Evolutionary conservation across 2,888 invertebrate genomes (phyloP), one percentile per base, ranked within the genome.

Genomic region (Pammene fasciana): DNA sequence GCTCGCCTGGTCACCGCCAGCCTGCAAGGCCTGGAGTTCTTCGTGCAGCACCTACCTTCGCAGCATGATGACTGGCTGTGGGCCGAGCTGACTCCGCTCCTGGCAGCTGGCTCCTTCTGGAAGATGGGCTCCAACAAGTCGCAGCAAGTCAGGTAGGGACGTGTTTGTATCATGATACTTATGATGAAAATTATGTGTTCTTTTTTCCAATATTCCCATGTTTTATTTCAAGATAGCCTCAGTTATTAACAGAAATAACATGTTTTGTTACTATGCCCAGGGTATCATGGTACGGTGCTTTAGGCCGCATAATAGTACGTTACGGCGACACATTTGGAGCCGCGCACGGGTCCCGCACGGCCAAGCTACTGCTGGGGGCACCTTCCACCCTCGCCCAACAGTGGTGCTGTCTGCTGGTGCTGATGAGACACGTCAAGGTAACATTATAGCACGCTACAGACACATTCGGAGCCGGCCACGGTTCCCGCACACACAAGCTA

Each of bases 351-450:
- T 86, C 88, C 68, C 94, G 94, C 75, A 80, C 95, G 0, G 87
- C 94, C 70, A 70, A 79, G 10, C 41, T 72, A 38, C 64, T 78
- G 70, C 74, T 80, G 67, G 50, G 64, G 70, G 14, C 61, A 0
- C 43, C 45, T 59, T 45, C 55, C 90, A 95, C 61, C 93, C 90
- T 95, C 59, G 93, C 94, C 0, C 90, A 94, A 72, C 94, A 96
- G 34, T 98, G 97, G 97, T 95, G 96, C 77, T 94, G 95, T 66
- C 92, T 95, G 72, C 87, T 97, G 55, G 86, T 95, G 46, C 84
- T 94, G 59, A 92, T 95, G 74, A 72, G 74, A 38, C 67, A 68
- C 45, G 73, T 77, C 26, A 74, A 75, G 79, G 81, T 79, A 45
- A 16, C 45, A 16, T 48, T 1, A 93, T 95, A 72, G 94, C 95